Base-by-base conservation (phyloP, 92 coral and sea anemone genomes). In the Phenganax subtilis region DNA sequence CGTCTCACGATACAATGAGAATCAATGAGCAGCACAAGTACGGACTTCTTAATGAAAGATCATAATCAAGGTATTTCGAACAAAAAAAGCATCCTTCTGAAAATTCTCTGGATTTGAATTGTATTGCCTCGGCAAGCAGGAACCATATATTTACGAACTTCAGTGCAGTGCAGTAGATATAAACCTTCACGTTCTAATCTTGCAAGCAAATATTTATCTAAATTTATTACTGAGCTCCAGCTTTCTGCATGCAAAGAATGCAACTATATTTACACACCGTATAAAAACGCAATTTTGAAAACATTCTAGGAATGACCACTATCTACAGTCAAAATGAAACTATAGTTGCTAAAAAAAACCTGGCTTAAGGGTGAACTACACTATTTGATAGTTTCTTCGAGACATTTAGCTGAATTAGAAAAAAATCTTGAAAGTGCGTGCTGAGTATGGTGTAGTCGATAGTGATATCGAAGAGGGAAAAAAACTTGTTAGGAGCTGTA, bases 11-110 rank as follows among this genome's bases (percentile, higher is more conserved):
- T 27, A 76, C 71, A 76, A 76, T 30, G 61, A 29, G 81, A 68
- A 64, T 59, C 81, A 76, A 58, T 76, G 69, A 55, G 31, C 27
- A 76, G 30, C 81, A 76, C 54, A 1, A 57, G 81, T 76, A 57
- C 25, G 58, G 81, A 76, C 81, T 31, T 76, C 71, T 57, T 59
- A 55, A 30, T 31, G 54, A 75, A 75, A 75, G 66, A n/a, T 20
- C 25, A 20, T 75, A 75, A 75, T 55, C 80, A 54, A 0, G 51
- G 51, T 14, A n/a, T 30, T 68, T 37, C 6, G 29, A 68, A 29
- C 73, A 68, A 37, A 52, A 68, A 68, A 68, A 10, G 47, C 70
- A 64, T 64, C 70, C 47, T 20, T 61, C 2, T 5, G 47, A 37
- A 61, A 28, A 17, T 27, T 61, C 16, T 28, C 16, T 0, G 4